Base-by-base conservation (phyloP, 2,797 vertebrate genomes). In the Pelochelys cantorii region DNA sequence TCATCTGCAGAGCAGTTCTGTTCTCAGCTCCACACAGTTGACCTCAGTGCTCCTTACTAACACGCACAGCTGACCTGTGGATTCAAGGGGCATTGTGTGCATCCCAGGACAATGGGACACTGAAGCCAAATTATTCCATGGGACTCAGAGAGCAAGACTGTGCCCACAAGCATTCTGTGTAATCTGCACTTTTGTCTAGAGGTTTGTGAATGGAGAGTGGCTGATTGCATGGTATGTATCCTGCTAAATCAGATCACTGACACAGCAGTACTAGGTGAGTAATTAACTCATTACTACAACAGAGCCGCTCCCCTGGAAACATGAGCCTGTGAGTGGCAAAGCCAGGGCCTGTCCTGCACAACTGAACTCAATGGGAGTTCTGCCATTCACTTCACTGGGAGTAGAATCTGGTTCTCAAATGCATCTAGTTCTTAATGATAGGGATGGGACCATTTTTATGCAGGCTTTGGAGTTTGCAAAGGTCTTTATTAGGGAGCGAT, bases 181-280 rank as follows among this genome's bases (percentile, higher is more conserved):
- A 42, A 74, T 74, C 11, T 74, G 34, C 12, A 25, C 34, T 65
- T 65, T n/a, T 65, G 62, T 17, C 62, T 17, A 65, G 17, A 81
- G 0, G 0, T 84, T n/a, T 56, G 88, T 1, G 10, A 0, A 1
- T 20, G 86, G 81, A 78, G 88, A 4, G 14, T 88, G 83, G 88
- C 37, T 56, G 0, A 0, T 74, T 3, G 74, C 7, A 78, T 2
- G 0, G 85, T 0, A 0, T 27, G 78, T 59, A n/a, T 34, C 82
- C 95, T 2, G 84, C 87, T 84, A 29, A 1, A 34, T 23, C 86
- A 68, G 37, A 84, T 83, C 9, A 0, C 11, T 86, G 84, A 81
- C 85, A 87, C 13, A 0, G 42, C 31, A 0, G 68, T 56, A 59
- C 3, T 23, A 3, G 0, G 29, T 0, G 0, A 15, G 85, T 85